phyloP scores from a whole-genome alignment of 2,113 vertebrate genomes.

The Cryptomyrus ogoouensis region DNA sequence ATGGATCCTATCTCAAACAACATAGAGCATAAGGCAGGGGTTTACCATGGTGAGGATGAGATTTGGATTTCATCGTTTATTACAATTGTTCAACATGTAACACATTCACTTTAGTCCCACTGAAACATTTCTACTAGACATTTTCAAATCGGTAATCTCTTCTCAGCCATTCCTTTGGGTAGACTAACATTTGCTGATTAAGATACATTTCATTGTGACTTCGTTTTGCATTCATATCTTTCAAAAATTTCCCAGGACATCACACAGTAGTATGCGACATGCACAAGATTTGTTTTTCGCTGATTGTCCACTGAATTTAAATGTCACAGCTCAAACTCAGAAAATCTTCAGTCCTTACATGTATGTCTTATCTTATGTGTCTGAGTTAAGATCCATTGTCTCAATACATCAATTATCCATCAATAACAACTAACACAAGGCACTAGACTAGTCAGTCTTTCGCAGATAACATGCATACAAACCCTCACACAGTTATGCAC shows the following conservation, averaged over 20 bases:
- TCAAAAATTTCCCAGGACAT: background rate
- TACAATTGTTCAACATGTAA: background rate
- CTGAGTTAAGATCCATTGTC: background rate
- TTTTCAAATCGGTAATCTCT: background rate
- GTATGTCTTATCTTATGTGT: background rate
- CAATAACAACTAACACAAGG: background rate
- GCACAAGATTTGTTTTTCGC: background rate
- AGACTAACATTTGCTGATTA: background rate
- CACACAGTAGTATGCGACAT: background rate
- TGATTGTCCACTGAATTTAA: background rate
- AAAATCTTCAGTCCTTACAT: background rate
- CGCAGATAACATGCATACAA: background rate
- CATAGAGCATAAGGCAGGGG: background rate
- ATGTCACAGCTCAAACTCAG: background rate
- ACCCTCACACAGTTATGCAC: background rate
- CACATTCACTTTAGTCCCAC: background rate
- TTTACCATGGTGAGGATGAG: background rate
- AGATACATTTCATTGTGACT: background rate
- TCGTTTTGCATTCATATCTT: background rate
- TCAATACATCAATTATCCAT: background rate
- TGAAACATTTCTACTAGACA: background rate
- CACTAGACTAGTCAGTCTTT: background rate
- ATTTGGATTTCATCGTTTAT: background rate
- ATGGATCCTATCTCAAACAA: background rate
- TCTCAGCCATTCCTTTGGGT: background rate